A percentile compares a stretch with the other conserved stretches of the same genome.
Conservation (phyloP, 2,888 invertebrate genomes). For the Macaria notata region DNA sequence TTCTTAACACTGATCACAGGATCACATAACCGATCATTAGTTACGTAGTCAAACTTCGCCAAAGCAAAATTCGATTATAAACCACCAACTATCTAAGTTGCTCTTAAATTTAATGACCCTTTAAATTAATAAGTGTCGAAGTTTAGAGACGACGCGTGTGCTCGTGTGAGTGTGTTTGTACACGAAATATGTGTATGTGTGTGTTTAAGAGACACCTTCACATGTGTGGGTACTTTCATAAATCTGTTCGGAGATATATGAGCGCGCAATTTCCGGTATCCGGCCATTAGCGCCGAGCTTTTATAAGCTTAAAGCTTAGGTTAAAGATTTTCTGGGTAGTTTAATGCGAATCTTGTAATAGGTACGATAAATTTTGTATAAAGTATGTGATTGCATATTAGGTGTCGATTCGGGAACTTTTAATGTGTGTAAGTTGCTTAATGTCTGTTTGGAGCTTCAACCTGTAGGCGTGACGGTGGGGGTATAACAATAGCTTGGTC, state of each 20-base stretch:
- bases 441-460: conserved; percentile 65
- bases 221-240: conserved; percentile 91
- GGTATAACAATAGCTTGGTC: no score
- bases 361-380: conserved; percentile 81
- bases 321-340: conserved; percentile 83
- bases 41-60: conserved; percentile 15
- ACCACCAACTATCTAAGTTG: conserved; percentile 42
- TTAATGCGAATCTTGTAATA: conserved; percentile 83
- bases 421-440: conserved; percentile 81
- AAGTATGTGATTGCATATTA: conserved; percentile 82
- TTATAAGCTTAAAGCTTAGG: conserved; percentile 85
- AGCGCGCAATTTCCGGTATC: conserved; percentile 95
- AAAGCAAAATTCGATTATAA: conserved; percentile 31
- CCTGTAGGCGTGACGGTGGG: no score
- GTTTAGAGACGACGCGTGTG: conserved; percentile 53
- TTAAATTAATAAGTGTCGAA: conserved; percentile 79
- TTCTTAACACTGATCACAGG: no score
- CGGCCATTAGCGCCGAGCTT: conserved; percentile 89
- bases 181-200: conserved; percentile 45
- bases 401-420: conserved; percentile 79
- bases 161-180: conserved; percentile 41
- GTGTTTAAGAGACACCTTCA: conserved; percentile 72
- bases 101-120: conserved; percentile 70
- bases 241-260: conserved; percentile 95
- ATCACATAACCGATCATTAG: no score